Evolutionary conservation across 2,888 invertebrate genomes (phyloP).

Genomic region (Invenusta paracnida): DNA sequence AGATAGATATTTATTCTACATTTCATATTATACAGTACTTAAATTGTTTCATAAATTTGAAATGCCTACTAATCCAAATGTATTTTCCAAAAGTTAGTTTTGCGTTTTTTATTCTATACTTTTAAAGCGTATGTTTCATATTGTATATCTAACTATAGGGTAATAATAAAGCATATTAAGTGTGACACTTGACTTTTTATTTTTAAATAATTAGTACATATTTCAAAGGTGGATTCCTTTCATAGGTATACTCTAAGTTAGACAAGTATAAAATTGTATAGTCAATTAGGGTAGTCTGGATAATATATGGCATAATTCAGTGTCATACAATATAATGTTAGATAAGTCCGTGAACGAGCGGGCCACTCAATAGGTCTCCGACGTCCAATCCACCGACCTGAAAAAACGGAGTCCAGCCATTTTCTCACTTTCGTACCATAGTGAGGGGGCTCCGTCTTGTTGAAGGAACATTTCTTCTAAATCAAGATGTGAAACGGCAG

Average conservation of each 20-base stretch:
- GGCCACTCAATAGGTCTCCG: no score
- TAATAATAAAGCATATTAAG: slow-evolving; percentile 21
- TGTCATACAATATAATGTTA: background rate
- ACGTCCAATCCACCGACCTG: no score
- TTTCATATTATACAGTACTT: slow-evolving; percentile 12
- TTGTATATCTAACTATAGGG: background rate
- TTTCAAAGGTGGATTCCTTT: slow-evolving; percentile 14
- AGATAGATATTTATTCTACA: slow-evolving; percentile 26
- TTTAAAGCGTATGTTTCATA: background rate
- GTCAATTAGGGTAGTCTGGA: slow-evolving; percentile 21
- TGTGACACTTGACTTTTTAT: slow-evolving; percentile 5
- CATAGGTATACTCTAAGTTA: slow-evolving; percentile 2
- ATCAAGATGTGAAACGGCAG: no score
- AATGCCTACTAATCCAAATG: slow-evolving; percentile 6
- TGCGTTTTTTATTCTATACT: background rate
- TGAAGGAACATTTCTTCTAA: no score
- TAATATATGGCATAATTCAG: slow-evolving; percentile 22
- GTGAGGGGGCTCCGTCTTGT: no score
- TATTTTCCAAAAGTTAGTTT: background rate
- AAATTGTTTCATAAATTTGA: slow-evolving; percentile 22
- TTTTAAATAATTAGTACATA: slow-evolving; percentile 10
- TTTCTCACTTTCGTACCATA: no score
- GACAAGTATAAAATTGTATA: background rate
- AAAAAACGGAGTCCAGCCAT: no score
- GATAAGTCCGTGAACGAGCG: no score